Percentiles rank a stretch among this genome's conserved stretches.
These are phyloP conservation scores for Bradypodion pumilum DNA, from an alignment of 2,797 vertebrate genomes.

Conservation along the genomic window DNA sequence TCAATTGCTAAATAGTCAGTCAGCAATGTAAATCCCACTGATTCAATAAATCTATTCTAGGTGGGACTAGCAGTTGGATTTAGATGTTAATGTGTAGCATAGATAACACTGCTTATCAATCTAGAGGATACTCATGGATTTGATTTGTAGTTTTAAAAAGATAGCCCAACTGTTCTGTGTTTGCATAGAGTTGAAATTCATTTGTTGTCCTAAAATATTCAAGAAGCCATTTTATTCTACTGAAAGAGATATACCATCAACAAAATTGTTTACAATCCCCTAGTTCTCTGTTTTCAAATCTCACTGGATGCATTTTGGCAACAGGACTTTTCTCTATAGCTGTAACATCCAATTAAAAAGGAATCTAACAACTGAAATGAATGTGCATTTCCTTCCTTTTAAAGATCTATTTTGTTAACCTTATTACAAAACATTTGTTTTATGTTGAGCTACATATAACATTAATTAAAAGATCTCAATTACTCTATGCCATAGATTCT, in stretches of 20 bases:
- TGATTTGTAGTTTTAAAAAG: too few species aligned
- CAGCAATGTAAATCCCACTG: too few species aligned
- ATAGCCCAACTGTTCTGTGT: too few species aligned
- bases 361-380: slow-evolving; percentile 14
- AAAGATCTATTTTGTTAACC: slow-evolving; percentile 57
- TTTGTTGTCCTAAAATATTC: not conserved
- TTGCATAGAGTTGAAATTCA: too few species aligned
- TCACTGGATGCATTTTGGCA: slow-evolving; percentile 12
- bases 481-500: too few species aligned
- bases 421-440: slow-evolving; percentile 65
- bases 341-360: not conserved
- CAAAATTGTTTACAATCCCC: not conserved
- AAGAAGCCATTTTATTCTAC: not conserved
- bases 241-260: not conserved
- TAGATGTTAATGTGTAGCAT: too few species aligned
- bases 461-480: slow-evolving; percentile 78
- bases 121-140: too few species aligned
- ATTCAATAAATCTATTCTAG: too few species aligned
- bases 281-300: not conserved
- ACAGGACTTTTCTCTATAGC: not conserved
- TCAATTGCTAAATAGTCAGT: too few species aligned
- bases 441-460: slow-evolving; percentile 49
- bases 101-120: too few species aligned
- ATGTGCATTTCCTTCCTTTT: slow-evolving; percentile 18
- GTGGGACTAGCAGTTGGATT: too few species aligned